Conservation (phyloP, 2,797 vertebrate genomes). For the Xenops minutus region DNA sequence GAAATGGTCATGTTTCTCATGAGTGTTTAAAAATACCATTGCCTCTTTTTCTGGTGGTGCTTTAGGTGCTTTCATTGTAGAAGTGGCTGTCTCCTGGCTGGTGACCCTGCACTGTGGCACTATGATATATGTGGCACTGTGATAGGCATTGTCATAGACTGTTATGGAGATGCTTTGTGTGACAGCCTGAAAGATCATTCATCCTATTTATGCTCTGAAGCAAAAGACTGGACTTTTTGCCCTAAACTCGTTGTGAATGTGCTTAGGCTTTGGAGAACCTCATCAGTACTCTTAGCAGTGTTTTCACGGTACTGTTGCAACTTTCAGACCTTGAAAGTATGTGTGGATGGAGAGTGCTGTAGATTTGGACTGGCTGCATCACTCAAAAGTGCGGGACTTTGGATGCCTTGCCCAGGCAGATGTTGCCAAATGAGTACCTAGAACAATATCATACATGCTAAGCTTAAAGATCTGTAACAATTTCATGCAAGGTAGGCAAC, state of each 20-base stretch:
- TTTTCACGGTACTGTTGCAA: background rate
- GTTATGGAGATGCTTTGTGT: background rate
- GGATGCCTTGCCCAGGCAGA: background rate
- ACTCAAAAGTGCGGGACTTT: background rate
- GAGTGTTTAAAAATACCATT: background rate
- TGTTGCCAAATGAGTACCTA: background rate
- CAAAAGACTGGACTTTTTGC: background rate
- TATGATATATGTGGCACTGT: background rate
- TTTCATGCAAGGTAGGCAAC: background rate
- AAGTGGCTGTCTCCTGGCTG: background rate
- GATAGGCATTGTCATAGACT: no score
- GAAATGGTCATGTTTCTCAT: background rate
- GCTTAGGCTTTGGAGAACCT: background rate
- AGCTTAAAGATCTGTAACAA: background rate
- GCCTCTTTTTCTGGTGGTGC: background rate
- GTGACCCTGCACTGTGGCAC: background rate
- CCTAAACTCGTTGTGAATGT: background rate
- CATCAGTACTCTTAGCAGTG: no score
- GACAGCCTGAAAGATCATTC: background rate
- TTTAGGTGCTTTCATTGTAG: background rate
- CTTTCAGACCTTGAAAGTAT: background rate
- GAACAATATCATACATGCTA: background rate
- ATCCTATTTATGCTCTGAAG: background rate
- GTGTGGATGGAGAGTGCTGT: rapidly evolving
- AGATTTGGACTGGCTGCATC: background rate